These are phyloP conservation scores for Zapornia atra DNA, from an alignment of 2,113 vertebrate species.

Conservation along the genomic window DNA sequence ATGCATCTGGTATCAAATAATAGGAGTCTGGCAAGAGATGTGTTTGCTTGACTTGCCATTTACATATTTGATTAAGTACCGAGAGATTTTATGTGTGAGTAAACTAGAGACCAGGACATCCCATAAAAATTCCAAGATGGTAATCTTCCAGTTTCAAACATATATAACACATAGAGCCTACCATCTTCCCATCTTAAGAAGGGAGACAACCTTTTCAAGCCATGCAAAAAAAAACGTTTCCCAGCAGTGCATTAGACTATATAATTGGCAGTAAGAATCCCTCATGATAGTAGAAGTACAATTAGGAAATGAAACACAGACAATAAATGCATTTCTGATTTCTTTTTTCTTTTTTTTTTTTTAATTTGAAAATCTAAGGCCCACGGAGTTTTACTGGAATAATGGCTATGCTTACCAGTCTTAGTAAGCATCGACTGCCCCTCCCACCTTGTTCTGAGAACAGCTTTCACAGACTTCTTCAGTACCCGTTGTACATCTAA, in stretches of 20 bases:
- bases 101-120: constrained; percentile 16
- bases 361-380: neutral
- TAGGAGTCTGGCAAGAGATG: constrained; percentile 47
- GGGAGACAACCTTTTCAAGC: neutral
- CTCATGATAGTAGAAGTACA: neutral
- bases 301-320: neutral
- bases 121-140: neutral
- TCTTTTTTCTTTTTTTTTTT: neutral
- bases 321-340: neutral
- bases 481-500: rapidly evolving
- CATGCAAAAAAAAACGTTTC: constrained; percentile 34
- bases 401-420: neutral
- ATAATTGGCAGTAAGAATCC: neutral
- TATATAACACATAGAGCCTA: neutral
- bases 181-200: neutral
- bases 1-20: constrained; percentile 71
- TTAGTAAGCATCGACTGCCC: neutral
- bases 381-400: neutral
- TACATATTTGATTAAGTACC: constrained; percentile 66
- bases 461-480: neutral
- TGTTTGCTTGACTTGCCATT: constrained; percentile 55
- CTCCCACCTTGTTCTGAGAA: neutral
- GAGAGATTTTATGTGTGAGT: constrained; percentile 13
- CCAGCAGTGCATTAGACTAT: neutral
- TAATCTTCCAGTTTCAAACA: constrained; percentile 38